Percentiles rank a stretch among this genome's conserved stretches.
Conservation (phyloP, 2,888 invertebrate genomes). For the Diachrysia chrysitis region DNA sequence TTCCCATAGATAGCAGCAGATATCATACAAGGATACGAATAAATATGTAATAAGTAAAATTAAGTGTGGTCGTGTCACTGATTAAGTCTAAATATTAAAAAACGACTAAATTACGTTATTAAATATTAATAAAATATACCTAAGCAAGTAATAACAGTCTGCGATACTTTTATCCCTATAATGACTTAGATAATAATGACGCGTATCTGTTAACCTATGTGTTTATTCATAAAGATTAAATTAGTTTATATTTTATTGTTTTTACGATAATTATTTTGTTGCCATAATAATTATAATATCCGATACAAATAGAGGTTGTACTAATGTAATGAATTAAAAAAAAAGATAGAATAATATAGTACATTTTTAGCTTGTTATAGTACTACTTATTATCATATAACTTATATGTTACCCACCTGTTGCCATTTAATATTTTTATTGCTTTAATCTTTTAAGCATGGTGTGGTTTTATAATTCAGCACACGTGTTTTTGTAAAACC, state of each 20-base stretch:
- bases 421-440: conserved; percentile 33
- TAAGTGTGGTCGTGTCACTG: too few species aligned
- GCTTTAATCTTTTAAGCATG: conserved; percentile 29
- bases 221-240: not conserved
- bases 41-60: not conserved
- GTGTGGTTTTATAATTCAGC: conserved; percentile 42
- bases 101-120: too few species aligned
- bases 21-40: not conserved
- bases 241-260: not conserved
- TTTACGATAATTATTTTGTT: not conserved
- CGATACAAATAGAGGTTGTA: not conserved
- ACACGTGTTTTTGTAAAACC: conserved; percentile 21
- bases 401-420: conserved; percentile 39
- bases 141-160: not conserved
- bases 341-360: not conserved
- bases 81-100: too few species aligned
- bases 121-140: too few species aligned
- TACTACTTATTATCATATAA: not conserved
- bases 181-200: not conserved
- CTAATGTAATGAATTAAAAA: not conserved
- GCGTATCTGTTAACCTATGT: not conserved
- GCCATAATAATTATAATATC: not conserved
- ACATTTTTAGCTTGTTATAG: not conserved
- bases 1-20: not conserved
- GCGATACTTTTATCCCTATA: not conserved